These are phyloP conservation scores for Radopholus similis DNA, from an alignment of 1,140 invertebrate genomes.

Conservation along the genomic window DNA sequence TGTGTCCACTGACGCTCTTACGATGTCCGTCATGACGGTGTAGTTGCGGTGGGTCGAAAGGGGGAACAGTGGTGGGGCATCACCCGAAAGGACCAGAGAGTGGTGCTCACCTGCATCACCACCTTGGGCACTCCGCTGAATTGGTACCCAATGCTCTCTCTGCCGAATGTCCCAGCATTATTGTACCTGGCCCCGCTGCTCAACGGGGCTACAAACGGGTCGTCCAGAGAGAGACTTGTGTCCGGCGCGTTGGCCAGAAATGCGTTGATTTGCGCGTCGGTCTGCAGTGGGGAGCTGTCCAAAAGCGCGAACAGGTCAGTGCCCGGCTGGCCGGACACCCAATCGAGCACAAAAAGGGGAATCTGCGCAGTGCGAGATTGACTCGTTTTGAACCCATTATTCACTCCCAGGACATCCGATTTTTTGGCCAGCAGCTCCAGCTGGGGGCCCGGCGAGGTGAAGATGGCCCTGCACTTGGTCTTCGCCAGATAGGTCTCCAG, in stretches of 20 bases:
- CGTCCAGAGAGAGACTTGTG: not conserved
- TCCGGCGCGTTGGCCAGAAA: not conserved
- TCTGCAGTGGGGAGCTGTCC: not conserved
- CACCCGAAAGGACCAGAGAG: not conserved
- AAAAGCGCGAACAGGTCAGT: not conserved
- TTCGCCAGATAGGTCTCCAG: not conserved
- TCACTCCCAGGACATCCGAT: not conserved
- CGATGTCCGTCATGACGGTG: not conserved
- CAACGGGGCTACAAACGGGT: not conserved
- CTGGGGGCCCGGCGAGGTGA: not conserved
- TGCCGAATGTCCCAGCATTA: not conserved
- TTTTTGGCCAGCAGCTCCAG: not conserved
- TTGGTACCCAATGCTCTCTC: not conserved
- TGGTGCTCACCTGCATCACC: not conserved
- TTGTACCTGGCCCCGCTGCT: not conserved
- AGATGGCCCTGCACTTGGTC: not conserved
- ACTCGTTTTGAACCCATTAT: too few relatives aligned
- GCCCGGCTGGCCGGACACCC: not conserved
- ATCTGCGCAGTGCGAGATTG: too few relatives aligned
- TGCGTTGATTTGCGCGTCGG: not conserved
- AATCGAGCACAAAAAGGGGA: not conserved
- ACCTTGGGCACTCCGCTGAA: not conserved
- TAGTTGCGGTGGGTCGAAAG: slow-evolving; percentile 1
- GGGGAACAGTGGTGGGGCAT: not conserved
- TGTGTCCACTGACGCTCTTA: not conserved